Evolutionary conservation across 2,888 invertebrate genomes (phyloP), one percentile per base, ranked within the genome.

Genomic region (Oegoconia quadripuncta): DNA sequence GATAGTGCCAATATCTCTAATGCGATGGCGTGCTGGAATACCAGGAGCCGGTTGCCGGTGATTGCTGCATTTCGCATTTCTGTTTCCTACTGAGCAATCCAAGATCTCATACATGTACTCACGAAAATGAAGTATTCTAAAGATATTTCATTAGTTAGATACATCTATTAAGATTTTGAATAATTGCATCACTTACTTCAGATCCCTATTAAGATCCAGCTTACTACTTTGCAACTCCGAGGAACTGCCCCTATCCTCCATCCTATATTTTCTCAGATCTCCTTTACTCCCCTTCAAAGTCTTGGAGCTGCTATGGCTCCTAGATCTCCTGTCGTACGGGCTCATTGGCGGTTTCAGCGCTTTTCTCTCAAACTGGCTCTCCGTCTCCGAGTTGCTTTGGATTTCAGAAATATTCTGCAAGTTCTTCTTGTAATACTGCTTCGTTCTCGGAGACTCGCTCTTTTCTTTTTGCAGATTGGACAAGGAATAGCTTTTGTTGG

Each of bases 351-450:
- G 82, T 47, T 86, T 88, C 20, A 65, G 55, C 3, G 59, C 51
- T 18, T 68, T 74, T 44, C 73, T 66, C 35, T 73, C 71, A 37
- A 82, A 55, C 26, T 80, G 74, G 42, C 81, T 83, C 31, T 86
- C 88, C 0, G 64, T 74, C 33, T 86, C 87, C 0, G 86, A 83
- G 46, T 82, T 83, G 47, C 81, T 79, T 32, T 81, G 76, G 9
- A 78, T 80, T 55, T 91, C 90, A 0, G 89, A 88, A 38, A 90
- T 90, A 42, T 90, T 90, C 49, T 90, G 89, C 3, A 90, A 74
- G 48, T 90, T 90, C 16, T 89, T 65, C 46, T 80, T 83, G 39
- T 83, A 78, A 42, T 73, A 71, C 11, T 72, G 71, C 37, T 74
- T 81, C 1, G 67, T 72, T 13, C 72, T 60, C 0, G 80, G 77